phyloP scores from a whole-genome alignment of 2,888 invertebrate species.

The Ochropleura plecta region DNA sequence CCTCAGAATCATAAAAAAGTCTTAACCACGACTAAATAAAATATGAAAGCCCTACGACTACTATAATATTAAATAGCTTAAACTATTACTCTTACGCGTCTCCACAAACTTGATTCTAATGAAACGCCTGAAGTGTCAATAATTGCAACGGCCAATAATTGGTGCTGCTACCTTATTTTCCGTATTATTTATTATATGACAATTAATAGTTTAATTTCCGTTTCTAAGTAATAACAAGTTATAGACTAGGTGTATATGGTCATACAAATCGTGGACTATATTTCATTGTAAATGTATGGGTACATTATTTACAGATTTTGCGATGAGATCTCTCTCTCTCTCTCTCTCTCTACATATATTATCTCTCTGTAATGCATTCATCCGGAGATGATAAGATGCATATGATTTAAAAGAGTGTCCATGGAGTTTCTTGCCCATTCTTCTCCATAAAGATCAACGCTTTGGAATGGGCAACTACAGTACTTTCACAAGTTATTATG shows the following conservation, averaged over 20 bases:
- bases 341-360: too few relatives aligned
- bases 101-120: slow-evolving; percentile 22
- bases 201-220: slow-evolving; percentile 56
- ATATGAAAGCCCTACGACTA: background rate
- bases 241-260: slow-evolving; percentile 3
- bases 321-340: background rate
- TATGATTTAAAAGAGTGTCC: too few relatives aligned
- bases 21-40: background rate
- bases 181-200: slow-evolving; percentile 40
- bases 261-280: slow-evolving; percentile 11
- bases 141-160: slow-evolving; percentile 25
- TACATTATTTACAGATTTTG: background rate
- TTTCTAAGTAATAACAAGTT: slow-evolving; percentile 18
- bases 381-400: too few relatives aligned
- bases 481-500: too few relatives aligned
- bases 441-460: too few relatives aligned
- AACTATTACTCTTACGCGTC: background rate
- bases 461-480: too few relatives aligned
- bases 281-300: background rate
- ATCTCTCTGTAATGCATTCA: background rate
- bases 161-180: slow-evolving; percentile 33
- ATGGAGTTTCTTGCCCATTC: too few relatives aligned
- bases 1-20: background rate
- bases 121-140: slow-evolving; percentile 38
- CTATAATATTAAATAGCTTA: slow-evolving; percentile 21